Evolutionary conservation across 35 echinoderm and acorn worm genomes (phyloP), one percentile per base, ranked within the genome.

Genomic region (Diadema setosum): DNA sequence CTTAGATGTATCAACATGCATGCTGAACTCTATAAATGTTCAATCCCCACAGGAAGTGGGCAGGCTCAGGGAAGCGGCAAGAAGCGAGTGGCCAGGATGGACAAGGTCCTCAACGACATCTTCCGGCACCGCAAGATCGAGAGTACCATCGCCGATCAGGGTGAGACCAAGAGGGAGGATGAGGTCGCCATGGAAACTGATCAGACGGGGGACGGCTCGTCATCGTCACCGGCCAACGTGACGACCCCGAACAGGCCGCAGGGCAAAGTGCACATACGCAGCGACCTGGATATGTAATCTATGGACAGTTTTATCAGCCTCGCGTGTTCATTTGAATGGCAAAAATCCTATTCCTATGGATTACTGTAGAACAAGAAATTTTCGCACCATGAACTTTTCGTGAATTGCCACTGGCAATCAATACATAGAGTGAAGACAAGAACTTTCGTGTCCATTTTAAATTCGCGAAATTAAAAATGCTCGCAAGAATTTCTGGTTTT

Each of bases 81-180:
- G 60, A 99, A 99, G 89, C 26, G 96, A 42, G 90, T 92, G 7
- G 96, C 96, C 8, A 89, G 85, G 32, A 92, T 94, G 96, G 96
- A 99, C 74, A 99, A 91, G 31, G 90, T 99, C 33, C 59, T 94
- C 25, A 81, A 89, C 44, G 90, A 99, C 48, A 89, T 94, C 85
- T 88, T 87, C 5, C 61, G 96, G 58, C 93, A 95, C 40, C 87
- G 83, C 32, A 94, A 92, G 73, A 98, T 95, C 29, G 90, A 93
- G 46, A 78, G 14, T 36, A 21, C 73, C 39, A 42, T 78, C 35
- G 20, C 8, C 3, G 39, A 92, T 34, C 80, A 90, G n/a, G 50
- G 17, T 37, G 48, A 88, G 8, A 48, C 45, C 27, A 91, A 92
- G 75, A 89, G 80, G 32, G 90, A 84, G 24, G 85, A 94, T 39